Percentiles rank a stretch among this genome's conserved stretches.
Conservation (phyloP, 2,797 vertebrate species). For the Holocentrus rufus region DNA sequence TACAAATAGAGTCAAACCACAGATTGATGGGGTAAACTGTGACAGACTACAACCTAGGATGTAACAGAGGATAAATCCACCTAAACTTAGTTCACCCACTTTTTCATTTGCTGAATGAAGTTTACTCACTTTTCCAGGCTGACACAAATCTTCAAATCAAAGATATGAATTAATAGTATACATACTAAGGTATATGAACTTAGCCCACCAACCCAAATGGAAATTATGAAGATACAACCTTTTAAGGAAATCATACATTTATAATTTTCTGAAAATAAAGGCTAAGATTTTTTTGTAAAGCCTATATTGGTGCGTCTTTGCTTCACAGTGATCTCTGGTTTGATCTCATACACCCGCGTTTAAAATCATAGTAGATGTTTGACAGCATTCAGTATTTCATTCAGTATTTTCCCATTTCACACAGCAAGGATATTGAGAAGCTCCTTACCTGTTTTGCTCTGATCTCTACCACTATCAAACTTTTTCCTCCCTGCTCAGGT, state of each 20-base stretch:
- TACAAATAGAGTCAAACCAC: no score
- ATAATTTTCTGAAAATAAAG: neutral
- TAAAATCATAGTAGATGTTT: neutral
- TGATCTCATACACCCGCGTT: no score
- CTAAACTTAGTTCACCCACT: no score
- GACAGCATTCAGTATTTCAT: neutral
- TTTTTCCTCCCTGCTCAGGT: conserved; percentile 9
- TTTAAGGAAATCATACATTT: neutral
- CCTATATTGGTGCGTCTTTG: no score
- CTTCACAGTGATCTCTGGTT: no score
- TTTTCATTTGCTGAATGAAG: no score
- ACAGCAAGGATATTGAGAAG: neutral
- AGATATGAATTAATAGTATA: neutral
- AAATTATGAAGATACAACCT: neutral
- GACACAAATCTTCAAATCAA: neutral
- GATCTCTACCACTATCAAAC: conserved; percentile 35
- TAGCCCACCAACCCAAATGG: no score
- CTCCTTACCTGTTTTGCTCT: conserved; percentile 58
- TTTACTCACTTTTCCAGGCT: neutral
- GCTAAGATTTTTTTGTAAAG: neutral
- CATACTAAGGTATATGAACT: neutral
- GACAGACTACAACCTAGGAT: neutral
- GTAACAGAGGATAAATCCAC: neutral
- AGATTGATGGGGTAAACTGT: neutral
- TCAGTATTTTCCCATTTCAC: neutral